Conservation (phyloP, 2,888 invertebrate species). For the Conistra vaccinii region DNA sequence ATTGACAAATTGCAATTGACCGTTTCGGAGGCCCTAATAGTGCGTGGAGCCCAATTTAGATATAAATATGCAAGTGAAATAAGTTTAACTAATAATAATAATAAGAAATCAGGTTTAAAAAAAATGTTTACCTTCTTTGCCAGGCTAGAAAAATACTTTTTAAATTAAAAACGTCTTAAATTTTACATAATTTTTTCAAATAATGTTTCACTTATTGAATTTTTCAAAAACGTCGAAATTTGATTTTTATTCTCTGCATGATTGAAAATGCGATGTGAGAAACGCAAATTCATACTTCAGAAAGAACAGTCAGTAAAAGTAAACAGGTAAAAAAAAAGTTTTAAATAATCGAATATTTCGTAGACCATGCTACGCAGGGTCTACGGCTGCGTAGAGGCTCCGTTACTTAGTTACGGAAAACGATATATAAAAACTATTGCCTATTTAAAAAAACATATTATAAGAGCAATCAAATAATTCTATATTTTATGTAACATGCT, state of each 20-base stretch:
- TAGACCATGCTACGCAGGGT: conserved; percentile 40
- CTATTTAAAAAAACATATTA: background rate
- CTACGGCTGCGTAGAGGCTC: conserved; percentile 30
- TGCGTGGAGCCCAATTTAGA: background rate
- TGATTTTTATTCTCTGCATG: background rate
- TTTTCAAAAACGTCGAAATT: background rate
- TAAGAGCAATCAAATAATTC: background rate
- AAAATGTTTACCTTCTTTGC: background rate
- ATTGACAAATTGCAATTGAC: background rate
- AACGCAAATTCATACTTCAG: background rate
- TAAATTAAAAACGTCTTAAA: background rate
- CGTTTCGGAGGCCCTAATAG: background rate
- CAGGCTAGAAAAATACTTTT: background rate
- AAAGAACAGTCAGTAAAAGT: background rate
- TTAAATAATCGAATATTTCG: conserved; percentile 13
- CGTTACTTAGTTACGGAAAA: background rate
- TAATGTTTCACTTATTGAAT: too few relatives aligned
- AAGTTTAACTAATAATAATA: too few relatives aligned
- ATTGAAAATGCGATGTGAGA: background rate
- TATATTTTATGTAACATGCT: background rate
- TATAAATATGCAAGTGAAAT: background rate
- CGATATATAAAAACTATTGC: background rate
- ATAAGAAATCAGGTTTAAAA: background rate
- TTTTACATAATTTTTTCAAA: background rate
- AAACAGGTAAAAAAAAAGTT: background rate